Evolutionary conservation across 2,888 invertebrate genomes (phyloP), one percentile per base, ranked within the genome.

Genomic region (Trissolcus japonicus): DNA sequence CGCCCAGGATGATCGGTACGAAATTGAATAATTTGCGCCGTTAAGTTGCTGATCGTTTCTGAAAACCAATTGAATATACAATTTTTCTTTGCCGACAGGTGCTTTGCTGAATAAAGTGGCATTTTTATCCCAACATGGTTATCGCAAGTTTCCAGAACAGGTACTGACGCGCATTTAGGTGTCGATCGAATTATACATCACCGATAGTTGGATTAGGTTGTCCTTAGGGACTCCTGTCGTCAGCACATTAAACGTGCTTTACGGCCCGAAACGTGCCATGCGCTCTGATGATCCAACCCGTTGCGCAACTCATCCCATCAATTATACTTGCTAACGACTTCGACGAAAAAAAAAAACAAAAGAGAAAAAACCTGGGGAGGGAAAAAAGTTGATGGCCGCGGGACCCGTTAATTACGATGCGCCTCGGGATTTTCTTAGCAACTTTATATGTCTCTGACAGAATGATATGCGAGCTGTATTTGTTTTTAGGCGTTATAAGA

Each of bases 281-380:
- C 43, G 56, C 35, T 35, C 13, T 53, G 46, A 60, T 56, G 60
- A 25, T 61, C 60, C 60, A 51, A 53, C 53, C 50, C 62, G 62
- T 72, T 76, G 62, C 71, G 67, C 62, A 71, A 71, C 67, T 53
- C 50, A 60, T 57, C 71, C 67, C 76, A 67, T 66, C 61, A 72
- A 67, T 76, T 72, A 72, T 71, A 72, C 67, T 76, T 72, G 72
- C 76, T 72, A 72, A 76, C 76, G 67, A 76, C 69, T 71, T 76
- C 57, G 54, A 59, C 51, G 63, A 73, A 68, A 63, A 72, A 71
- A 69, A 76, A 65, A 46, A 46, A 46, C 21, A 17, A 51, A 41
- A 2, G 13, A 3, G 13, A 41, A n/a, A n/a, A n/a, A n/a, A n/a
- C n/a, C n/a, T n/a, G n/a, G 11, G 41, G 9, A 4, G 14, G 16